Evolutionary conservation across 2,888 invertebrate species (phyloP), one percentile per base, ranked within the genome.

Genomic region (Metellina segmentata): DNA sequence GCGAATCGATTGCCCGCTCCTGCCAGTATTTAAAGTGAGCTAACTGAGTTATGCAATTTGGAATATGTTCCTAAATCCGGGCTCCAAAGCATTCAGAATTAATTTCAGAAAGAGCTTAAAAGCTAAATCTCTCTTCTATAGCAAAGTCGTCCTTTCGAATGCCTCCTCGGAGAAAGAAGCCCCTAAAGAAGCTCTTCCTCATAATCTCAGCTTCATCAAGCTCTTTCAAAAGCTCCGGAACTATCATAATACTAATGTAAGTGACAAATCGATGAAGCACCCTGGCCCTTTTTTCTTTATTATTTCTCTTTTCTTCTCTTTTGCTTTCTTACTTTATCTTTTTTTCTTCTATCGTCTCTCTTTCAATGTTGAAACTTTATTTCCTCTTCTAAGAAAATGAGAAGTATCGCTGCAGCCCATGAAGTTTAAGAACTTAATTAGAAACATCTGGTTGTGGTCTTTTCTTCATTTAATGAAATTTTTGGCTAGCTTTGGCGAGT

Each of bases 201-300:
- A 89, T 89, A 92, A 92, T 92, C 92, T 92, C 85, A 85, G 87
- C 89, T 92, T 92, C 92, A 92, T 92, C 92, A 86, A 89, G 92
- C 92, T 81, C 79, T 92, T 92, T 89, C 91, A 92, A 92, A 92
- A 92, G 91, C 88, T 87, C 89, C 92, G 92, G 89, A 92, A 92
- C 92, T 92, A 92, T 92, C 89, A 92, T 92, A 92, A 92, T 92
- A 92, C 92, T 89, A 92, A 92, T 92, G 92, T 92, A 92, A 92
- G 92, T 89, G 92, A 92, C 92, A 92, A 92, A 92, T 92, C 92
- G 92, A 92, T 92, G 85, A 89, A 89, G 89, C 87, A 81, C 88
- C 86, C 81, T 85, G 85, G 61, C 49, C 77, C 87, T 91, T 86
- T 90, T 86, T 81, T 75, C 74, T 75, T 77, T 49, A 49, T 88